These are phyloP conservation scores for Dione juno DNA, from an alignment of 2,888 invertebrate species.

Conservation along the genomic window DNA sequence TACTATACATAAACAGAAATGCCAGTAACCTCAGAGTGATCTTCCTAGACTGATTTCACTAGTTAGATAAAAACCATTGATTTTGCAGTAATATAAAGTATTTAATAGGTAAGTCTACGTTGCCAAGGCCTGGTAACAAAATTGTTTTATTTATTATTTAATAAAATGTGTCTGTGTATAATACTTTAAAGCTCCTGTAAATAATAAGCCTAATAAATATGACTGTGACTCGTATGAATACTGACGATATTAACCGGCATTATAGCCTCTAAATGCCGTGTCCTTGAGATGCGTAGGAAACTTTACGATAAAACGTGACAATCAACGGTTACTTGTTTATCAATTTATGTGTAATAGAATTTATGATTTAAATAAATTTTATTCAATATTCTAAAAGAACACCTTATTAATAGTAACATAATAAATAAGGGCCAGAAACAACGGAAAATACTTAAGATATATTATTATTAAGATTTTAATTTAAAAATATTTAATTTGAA, in stretches of 20 bases:
- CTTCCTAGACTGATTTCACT: conserved; percentile 7
- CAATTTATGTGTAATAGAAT: background rate
- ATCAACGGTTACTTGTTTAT: background rate
- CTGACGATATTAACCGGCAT: conserved; percentile 31
- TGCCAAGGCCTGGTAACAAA: background rate
- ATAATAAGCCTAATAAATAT: conserved; percentile 15
- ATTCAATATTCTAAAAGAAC: too few species aligned
- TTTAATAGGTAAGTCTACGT: background rate
- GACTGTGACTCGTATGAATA: conserved; percentile 33
- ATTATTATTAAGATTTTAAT: too few species aligned
- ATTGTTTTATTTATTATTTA: background rate
- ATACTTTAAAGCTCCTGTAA: conserved; percentile 1
- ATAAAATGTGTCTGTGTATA: background rate
- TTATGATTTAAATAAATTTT: background rate
- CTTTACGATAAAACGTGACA: conserved; percentile 8
- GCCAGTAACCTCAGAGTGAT: conserved; percentile 38
- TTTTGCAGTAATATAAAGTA: background rate
- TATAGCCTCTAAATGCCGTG: conserved; percentile 21
- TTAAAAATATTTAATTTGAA: too few species aligned
- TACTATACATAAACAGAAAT: conserved; percentile 47
- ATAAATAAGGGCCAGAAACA: background rate
- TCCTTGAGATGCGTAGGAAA: conserved; percentile 32
- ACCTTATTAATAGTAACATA: background rate
- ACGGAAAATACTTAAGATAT: background rate
- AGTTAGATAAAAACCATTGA: background rate